These are phyloP conservation scores for Nibea coibor DNA, from an alignment of 2,113 vertebrate species.

Conservation along the genomic window DNA sequence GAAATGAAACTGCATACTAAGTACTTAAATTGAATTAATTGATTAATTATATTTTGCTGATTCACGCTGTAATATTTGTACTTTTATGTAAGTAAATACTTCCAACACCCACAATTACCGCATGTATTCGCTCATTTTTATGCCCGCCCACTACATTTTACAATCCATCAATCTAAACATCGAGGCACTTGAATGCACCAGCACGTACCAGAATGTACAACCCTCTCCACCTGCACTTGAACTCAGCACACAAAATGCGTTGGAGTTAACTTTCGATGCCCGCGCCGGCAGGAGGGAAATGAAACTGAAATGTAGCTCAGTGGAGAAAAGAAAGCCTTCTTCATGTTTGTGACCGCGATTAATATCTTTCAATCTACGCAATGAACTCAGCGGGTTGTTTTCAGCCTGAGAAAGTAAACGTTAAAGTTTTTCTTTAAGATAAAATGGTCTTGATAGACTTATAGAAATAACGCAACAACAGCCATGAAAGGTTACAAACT, in stretches of 20 bases:
- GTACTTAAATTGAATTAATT: no score
- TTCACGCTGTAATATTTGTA: not conserved
- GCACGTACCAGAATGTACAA: no score
- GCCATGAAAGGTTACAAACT: no score
- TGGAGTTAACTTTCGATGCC: conserved; percentile 38
- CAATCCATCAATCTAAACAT: not conserved
- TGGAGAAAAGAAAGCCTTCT: no score
- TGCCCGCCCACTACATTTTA: not conserved
- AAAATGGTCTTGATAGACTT: not conserved
- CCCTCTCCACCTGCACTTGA: not conserved
- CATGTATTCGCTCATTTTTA: not conserved
- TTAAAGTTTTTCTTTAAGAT: not conserved
- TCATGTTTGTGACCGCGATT: not conserved
- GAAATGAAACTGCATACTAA: no score
- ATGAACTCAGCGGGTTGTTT: not conserved
- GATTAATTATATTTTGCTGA: no score
- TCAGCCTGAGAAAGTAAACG: not conserved
- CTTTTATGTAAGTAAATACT: not conserved
- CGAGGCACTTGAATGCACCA: not conserved
- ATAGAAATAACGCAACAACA: not conserved
- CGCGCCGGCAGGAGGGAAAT: conserved; percentile 36
- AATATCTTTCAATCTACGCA: not conserved
- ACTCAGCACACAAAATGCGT: not conserved
- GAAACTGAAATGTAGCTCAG: conserved; percentile 67
- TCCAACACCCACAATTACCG: no score